Evolutionary conservation across 2,888 invertebrate genomes (phyloP), one percentile per base, ranked within the genome.

Genomic region (Crocallis elinguaria): DNA sequence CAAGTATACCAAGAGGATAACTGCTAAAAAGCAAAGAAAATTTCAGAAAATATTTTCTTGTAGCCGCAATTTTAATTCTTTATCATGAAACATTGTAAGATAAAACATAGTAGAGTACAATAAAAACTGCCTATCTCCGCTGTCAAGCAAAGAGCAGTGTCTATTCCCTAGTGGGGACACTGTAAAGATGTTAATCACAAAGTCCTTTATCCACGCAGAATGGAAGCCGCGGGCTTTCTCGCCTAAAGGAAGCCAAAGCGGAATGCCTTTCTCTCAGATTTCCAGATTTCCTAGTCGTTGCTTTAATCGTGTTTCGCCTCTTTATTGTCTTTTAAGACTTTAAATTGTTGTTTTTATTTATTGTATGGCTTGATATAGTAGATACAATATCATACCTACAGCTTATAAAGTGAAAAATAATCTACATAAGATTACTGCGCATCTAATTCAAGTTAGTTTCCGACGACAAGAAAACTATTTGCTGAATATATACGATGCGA

Each of bases 181-280:
- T 49, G 57, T 55, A 46, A 49, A 57, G 49, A 63, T 64, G 53
- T 53, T 61, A 60, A 60, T 62, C 58, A 45, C 32, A 53, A 43
- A 51, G 51, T 45, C 50, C 53, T 59, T 59, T 59, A 56, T 59
- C 49, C 57, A 30, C 30, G 45, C 27, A 39, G 49, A 46, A 46
- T 55, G 51, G 52, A 39, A 21, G 52, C 59, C 51, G 52, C 44
- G 49, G 45, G 58, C 51, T 16, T 42, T 41, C 19, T 38, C 37
- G 49, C 49, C 25, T 13, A 38, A 49, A 35, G 46, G 19, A 51
- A 36, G 13, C 49, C 23, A 21, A 35, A 36, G 32, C 35, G 46
- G 44, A 29, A 29, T 16, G 42, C 12, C 41, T 50, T 42, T 33
- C 37, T 45, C 30, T 23, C n/a, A 45, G 39, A 36, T 52, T 42